Base-by-base conservation (phyloP, 2,113 vertebrate species). In the Rhinoderma darwinii region DNA sequence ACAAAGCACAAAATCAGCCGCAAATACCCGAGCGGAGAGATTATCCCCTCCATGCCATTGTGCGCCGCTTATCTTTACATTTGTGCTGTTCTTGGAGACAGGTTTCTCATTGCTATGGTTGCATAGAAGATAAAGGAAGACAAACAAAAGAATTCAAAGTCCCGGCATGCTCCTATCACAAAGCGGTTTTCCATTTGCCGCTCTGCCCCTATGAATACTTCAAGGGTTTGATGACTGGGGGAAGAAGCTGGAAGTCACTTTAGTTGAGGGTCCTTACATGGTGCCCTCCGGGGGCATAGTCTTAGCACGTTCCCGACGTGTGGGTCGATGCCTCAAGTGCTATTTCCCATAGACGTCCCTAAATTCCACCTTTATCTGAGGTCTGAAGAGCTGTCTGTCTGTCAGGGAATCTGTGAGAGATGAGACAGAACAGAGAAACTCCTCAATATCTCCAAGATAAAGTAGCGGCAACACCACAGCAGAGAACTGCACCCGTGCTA, bases 61-160 rank as follows among this genome's bases (percentile, higher is more conserved):
- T 82, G 80, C 59, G 63, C 44, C 80, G 41, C 41, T 84, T 76
- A 74, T 84, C 83, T 76, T 32, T 22, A 32, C 72, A 63, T 63
- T 74, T 61, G 37, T 63, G 25, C 72, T 44, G 47, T 74, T 84
- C 66, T 43, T 17, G 44, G 35, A 84, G 70, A 54, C 32, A 75
- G 70, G 32, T 81, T 81, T 81, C 30, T 79, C 66, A 72, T 73
- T 73, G 44, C 76, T 73, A 81, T 27, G 61, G 76, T 43, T 81
- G 27, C 56, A 22, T 22, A 7, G 17, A 7, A 70, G 84, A 86
- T 86, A 86, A 86, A 51, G n/a, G 50, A 32, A 54, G 66, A 43
- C 84, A 81, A 81, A 86, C 50, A 86, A 86, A 81, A 44, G 76
- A 30, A 27, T 81, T 72, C 77, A 73, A 81, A 86, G 61, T 73